A percentile compares a stretch with the other conserved stretches of the same genome.
Evolutionary conservation across 2,113 vertebrate genomes (phyloP).

Genomic region (Oxygymnocypris stewartii): DNA sequence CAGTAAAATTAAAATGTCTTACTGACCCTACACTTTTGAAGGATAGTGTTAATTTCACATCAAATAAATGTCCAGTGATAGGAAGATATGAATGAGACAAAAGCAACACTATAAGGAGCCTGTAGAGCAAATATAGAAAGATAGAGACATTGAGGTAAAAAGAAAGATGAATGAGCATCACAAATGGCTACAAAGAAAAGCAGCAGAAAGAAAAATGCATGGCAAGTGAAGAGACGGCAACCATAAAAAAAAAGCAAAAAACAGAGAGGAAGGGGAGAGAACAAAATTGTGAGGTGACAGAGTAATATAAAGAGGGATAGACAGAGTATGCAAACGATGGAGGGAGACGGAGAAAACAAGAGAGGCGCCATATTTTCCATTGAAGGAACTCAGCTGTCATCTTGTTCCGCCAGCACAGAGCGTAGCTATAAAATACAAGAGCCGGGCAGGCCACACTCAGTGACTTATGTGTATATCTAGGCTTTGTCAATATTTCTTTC

Average conservation of each 20-base stretch:
- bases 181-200: slow-evolving; percentile 72
- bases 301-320: slow-evolving; percentile 78
- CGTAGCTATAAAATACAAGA: slow-evolving; percentile 77
- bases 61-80: neutral
- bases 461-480: slow-evolving; percentile 84
- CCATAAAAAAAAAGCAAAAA: slow-evolving; percentile 68
- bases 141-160: slow-evolving; percentile 41
- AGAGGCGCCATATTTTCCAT: slow-evolving; percentile 78
- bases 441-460: slow-evolving; percentile 72
- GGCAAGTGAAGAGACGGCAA: slow-evolving; percentile 68
- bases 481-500: slow-evolving; percentile 84
- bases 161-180: slow-evolving; percentile 52
- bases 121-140: slow-evolving; percentile 42
- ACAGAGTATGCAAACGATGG: slow-evolving; percentile 73
- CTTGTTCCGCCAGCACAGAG: slow-evolving; percentile 79
- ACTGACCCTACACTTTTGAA: neutral
- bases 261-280: slow-evolving; percentile 66
- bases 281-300: slow-evolving; percentile 71
- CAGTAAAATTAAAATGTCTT: neutral
- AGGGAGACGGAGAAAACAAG: slow-evolving; percentile 61
- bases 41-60: neutral
- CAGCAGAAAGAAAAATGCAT: slow-evolving; percentile 71
- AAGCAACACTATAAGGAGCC: slow-evolving; percentile 62
- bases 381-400: slow-evolving; percentile 84
- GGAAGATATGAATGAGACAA: slow-evolving; percentile 63